phyloP scores from a whole-genome alignment of 92 coral and sea anemone genomes.

The Siderastrea siderea region DNA sequence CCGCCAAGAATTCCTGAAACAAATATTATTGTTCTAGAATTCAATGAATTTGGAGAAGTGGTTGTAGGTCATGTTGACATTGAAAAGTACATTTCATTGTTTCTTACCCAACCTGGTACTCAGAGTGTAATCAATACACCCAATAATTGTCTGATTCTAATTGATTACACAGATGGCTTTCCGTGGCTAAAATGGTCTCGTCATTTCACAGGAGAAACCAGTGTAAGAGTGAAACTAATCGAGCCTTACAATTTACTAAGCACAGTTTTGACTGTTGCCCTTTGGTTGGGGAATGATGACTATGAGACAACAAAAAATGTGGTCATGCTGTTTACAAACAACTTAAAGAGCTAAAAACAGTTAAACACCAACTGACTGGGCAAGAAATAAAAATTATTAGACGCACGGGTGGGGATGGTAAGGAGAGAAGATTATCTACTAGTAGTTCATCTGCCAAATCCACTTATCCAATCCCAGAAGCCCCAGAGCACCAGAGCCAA shows the following conservation, averaged over 20 bases:
- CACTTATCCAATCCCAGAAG: slow-evolving; percentile 69
- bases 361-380: slow-evolving; percentile 27
- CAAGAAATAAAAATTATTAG: slow-evolving; percentile 30
- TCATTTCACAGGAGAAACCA: slow-evolving; percentile 66
- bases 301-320: slow-evolving; percentile 66
- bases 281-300: slow-evolving; percentile 68
- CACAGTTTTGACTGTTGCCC: slow-evolving; percentile 61
- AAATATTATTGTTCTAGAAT: slow-evolving; percentile 44
- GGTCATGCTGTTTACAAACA: slow-evolving; percentile 54
- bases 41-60: slow-evolving; percentile 50
- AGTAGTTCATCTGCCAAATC: slow-evolving; percentile 72
- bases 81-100: slow-evolving; percentile 48
- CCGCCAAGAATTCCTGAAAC: slow-evolving; percentile 44
- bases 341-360: slow-evolving; percentile 32
- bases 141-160: slow-evolving; percentile 23
- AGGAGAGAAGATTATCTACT: slow-evolving; percentile 58
- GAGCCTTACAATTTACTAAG: slow-evolving; percentile 50
- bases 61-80: slow-evolving; percentile 56
- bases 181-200: slow-evolving; percentile 76
- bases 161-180: slow-evolving; percentile 63
- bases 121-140: slow-evolving; percentile 57
- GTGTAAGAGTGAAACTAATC: slow-evolving; percentile 62
- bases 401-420: slow-evolving; percentile 66
- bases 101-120: slow-evolving; percentile 32
- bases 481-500: slow-evolving; percentile 54